A percentile compares a stretch with the other conserved stretches of the same genome.
Evolutionary conservation across 1,140 invertebrate species (phyloP).

Genomic region (Oreohelix idahoensis): DNA sequence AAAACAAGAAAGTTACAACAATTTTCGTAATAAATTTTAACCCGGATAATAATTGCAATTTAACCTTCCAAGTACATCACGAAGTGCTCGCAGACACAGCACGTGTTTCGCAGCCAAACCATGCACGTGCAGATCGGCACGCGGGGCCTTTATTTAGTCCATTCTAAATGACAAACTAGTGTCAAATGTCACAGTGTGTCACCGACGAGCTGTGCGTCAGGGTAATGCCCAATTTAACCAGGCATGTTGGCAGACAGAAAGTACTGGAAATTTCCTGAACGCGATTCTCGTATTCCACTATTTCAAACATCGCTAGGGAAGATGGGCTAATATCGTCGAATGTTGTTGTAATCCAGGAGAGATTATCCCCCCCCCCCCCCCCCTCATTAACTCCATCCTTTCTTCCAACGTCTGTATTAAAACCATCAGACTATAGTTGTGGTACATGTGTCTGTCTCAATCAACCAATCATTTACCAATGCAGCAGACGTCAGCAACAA

Average conservation of each 20-base stretch:
- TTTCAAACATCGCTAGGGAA: too few species aligned
- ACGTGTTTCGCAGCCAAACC: background rate
- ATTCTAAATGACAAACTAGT: background rate
- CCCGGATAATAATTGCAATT: too few species aligned
- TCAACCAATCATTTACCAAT: too few species aligned
- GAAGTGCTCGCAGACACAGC: background rate
- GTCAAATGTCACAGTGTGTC: conserved; percentile 2
- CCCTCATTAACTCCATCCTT: too few species aligned
- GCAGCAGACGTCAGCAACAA: too few species aligned
- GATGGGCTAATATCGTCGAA: too few species aligned
- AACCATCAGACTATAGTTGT: too few species aligned
- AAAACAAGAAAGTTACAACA: background rate
- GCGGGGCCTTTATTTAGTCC: conserved; percentile 1
- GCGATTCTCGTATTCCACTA: too few species aligned
- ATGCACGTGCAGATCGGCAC: background rate
- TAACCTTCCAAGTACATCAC: background rate
- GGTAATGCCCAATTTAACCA: background rate
- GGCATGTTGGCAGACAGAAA: background rate
- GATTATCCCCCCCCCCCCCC: too few species aligned
- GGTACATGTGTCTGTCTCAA: too few species aligned
- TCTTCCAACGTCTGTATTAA: too few species aligned
- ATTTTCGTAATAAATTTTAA: background rate
- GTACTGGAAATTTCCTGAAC: background rate
- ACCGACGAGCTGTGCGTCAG: background rate
- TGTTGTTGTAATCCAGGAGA: too few species aligned